A percentile compares a stretch with the other conserved stretches of the same genome.
phyloP scores from a whole-genome alignment of 2,113 vertebrate genomes.

The Oryzias celebensis region DNA sequence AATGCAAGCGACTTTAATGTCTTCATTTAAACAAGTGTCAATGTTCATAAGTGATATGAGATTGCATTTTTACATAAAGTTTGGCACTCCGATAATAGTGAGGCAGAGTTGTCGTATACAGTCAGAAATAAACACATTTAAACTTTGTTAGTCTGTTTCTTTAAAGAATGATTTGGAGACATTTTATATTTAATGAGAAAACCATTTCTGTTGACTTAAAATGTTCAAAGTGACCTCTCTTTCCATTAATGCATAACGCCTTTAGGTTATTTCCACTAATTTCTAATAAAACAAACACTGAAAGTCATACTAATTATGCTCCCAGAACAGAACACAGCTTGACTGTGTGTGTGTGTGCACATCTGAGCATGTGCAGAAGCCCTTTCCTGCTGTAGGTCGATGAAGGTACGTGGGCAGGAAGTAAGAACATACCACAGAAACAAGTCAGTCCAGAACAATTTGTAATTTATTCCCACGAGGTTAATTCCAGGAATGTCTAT shows the following conservation, averaged over 20 bases:
- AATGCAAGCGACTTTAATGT: too few species aligned
- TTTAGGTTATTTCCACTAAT: background rate
- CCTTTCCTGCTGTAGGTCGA: conserved; percentile 47
- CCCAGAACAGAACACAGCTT: background rate
- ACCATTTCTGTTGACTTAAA: background rate
- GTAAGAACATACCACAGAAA: conserved; percentile 39
- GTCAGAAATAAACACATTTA: too few species aligned
- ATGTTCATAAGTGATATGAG: too few species aligned
- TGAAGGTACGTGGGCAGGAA: conserved; percentile 48
- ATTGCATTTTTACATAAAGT: too few species aligned
- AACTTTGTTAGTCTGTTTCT: background rate
- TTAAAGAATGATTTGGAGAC: background rate
- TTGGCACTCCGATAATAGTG: too few species aligned
- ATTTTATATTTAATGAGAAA: background rate
- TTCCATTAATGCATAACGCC: too few species aligned
- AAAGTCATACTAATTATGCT: conserved; percentile 16
- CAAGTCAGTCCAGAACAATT: conserved; percentile 35
- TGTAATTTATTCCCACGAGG: conserved; percentile 41
- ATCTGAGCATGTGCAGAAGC: conserved; percentile 1
- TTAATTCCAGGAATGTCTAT: conserved; percentile 57
- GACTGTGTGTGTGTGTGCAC: background rate
- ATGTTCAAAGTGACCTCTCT: background rate
- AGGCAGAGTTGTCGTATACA: too few species aligned
- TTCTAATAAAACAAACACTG: conserved; percentile 1
- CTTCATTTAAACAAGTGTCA: too few species aligned